Evolutionary conservation across 2,888 invertebrate genomes (phyloP), one percentile per base, ranked within the genome.

Genomic region (Anaspis maculata): DNA sequence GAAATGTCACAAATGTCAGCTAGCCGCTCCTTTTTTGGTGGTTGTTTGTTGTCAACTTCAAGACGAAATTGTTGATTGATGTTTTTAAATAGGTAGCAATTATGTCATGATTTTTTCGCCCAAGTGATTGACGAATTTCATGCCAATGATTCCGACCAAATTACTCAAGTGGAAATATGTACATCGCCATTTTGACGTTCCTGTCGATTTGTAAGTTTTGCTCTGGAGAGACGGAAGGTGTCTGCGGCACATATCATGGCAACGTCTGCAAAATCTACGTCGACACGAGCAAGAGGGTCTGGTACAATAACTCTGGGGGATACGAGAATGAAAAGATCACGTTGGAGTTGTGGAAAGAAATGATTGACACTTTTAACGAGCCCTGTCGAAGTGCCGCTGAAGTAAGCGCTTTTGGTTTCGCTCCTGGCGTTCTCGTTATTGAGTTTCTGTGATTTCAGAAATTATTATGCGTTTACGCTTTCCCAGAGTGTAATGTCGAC

Each of bases 401-500:
- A 71, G 80, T 81, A 35, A 59, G 9, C 19, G n/a, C n/a, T n/a
- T n/a, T n/a, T n/a, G n/a, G n/a, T n/a, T n/a, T n/a, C n/a, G n/a
- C n/a, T n/a, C n/a, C n/a, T n/a, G n/a, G n/a, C n/a, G n/a, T n/a
- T 10, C 12, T 22, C 25, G n/a, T 13, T 25, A 13, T 11, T 30
- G 10, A 25, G 13, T 11, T 31, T 13, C 2, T 10, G 13, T 10
- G n/a, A 35, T 57, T 62, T 3, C 45, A 79, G 77, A 87, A 81
- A 72, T 73, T 95, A 59, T 68, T 95, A 10, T 95, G 95, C 66
- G 79, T 86, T 36, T 91, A 88, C 67, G 90, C 92, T 29, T 95
- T 94, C 68, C 94, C 94, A 57, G 72, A 80, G 39, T 59, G 58
- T 37, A 67, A 78, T 51, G 76, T 76, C 55, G 70, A 79, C 29